Evolutionary conservation across 2,797 vertebrate genomes (phyloP), one percentile per base, ranked within the genome.

Genomic region (Myotis vivesi): DNA sequence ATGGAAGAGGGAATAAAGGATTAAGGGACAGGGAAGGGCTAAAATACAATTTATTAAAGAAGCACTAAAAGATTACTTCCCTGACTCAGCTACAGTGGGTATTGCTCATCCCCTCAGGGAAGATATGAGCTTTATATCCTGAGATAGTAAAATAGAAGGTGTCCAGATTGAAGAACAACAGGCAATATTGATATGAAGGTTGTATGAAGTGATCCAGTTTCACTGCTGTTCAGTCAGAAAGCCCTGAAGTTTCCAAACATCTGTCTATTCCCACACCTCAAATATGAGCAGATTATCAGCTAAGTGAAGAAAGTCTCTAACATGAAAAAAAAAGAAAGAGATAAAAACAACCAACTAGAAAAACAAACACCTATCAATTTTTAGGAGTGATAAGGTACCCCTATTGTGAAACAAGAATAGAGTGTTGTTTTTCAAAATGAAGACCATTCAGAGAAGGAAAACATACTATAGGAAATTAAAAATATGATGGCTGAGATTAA

Each of bases 401-500:
- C 49, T 92, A 2, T 90, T n/a, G 55, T 36, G 30, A 88, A 85
- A 59, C 1, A 23, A 95, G 80, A 57, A 80, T 41, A 57, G 28
- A 17, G 4, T 86, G 73, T 44, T 77, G 25, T 53, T 94, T 72
- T 91, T 25, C 0, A 28, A 75, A 82, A 73, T 38, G 22, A 36
- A 36, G 49, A 59, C 66, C 41, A 92, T 79, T 87, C 57, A 66
- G 53, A 82, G 51, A 86, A 86, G 57, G 28, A 85, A 80, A 82
- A 44, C 12, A 25, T 92, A 77, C 81, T 89, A 7, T 87, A 91
- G 23, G n/a, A 93, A 94, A 93, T 92, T 82, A 75, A 84, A 93
- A 93, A 92, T 77, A 73, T 5, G 13, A 53, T 75, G 46, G 15
- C 59, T 87, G 33, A 89, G 71, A 57, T 80, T 68, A 87, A 94